phyloP scores from a whole-genome alignment of 2,888 invertebrate genomes.

The Apotomis turbidana region DNA sequence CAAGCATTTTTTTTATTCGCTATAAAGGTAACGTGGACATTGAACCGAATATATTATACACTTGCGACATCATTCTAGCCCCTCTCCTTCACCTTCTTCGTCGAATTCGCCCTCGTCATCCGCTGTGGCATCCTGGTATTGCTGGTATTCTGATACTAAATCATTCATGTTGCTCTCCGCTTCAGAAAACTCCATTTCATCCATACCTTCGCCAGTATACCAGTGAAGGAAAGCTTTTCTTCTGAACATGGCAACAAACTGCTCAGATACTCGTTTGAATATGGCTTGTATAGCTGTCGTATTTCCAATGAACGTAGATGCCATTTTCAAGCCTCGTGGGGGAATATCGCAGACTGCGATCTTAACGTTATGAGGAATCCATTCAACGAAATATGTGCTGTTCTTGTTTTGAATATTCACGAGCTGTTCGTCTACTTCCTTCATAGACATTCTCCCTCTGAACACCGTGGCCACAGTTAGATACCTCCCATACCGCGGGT shows the following conservation, averaged over 20 bases:
- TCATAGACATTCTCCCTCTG: constrained; percentile 96
- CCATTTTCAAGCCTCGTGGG: constrained; percentile 90
- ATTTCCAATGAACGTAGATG: constrained; percentile 94
- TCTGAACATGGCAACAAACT: constrained; percentile 96
- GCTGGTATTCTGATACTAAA: constrained; percentile 89
- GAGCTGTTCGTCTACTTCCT: constrained; percentile 93
- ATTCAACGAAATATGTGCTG: constrained; percentile 90
- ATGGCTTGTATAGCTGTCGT: constrained; percentile 93
- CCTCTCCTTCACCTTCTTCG: constrained; percentile 80
- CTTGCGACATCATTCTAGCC: constrained; percentile 60
- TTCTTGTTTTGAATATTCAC: constrained; percentile 91
- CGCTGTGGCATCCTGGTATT: constrained; percentile 87
- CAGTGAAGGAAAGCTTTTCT: constrained; percentile 98
- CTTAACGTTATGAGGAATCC: constrained; percentile 92
- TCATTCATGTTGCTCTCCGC: constrained; percentile 94
- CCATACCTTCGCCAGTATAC: constrained; percentile 97
- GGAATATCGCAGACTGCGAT: constrained; percentile 93
- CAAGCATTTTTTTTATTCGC: not conserved
- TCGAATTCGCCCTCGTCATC: constrained; percentile 84
- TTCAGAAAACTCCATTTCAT: constrained; percentile 96
- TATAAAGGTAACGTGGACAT: not conserved
- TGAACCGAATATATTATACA: not conserved
- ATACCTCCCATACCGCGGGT: constrained; percentile 94
- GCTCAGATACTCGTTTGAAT: constrained; percentile 93
- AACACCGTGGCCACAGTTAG: constrained; percentile 95